Evolutionary conservation across 2,888 invertebrate genomes (phyloP).

Genomic region (Orchestes rusci): DNA sequence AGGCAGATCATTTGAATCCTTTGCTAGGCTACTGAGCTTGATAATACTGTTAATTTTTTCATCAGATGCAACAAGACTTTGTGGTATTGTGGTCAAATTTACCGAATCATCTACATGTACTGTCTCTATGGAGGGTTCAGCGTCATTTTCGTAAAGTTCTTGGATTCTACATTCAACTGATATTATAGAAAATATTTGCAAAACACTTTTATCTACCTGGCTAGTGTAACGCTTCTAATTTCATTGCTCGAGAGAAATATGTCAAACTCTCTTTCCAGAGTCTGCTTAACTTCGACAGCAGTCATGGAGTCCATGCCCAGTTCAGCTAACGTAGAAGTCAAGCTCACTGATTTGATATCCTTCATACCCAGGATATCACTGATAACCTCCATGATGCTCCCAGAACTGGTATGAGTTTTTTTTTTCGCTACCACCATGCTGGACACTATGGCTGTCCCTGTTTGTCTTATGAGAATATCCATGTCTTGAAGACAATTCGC

Average conservation of each 20-base stretch:
- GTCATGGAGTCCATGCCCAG: slow-evolving; percentile 96
- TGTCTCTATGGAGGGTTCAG: background rate
- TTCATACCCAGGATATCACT: slow-evolving; percentile 46
- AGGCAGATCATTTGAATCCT: background rate
- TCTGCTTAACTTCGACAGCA: slow-evolving; percentile 94
- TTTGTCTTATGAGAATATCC: slow-evolving; percentile 63
- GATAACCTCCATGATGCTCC: slow-evolving; percentile 66
- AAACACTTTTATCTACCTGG: slow-evolving; percentile 43
- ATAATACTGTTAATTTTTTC: background rate
- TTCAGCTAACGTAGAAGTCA: slow-evolving; percentile 72
- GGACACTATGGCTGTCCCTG: slow-evolving; percentile 56
- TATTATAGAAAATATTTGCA: background rate
- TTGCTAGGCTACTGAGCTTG: slow-evolving; percentile 1
- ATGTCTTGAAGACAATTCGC: slow-evolving; percentile 55
- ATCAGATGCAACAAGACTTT: background rate
- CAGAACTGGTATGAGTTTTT: slow-evolving; percentile 53
- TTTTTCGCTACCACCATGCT: slow-evolving; percentile 88
- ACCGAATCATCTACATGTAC: background rate
- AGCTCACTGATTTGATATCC: slow-evolving; percentile 62
- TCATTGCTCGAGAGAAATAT: slow-evolving; percentile 80
- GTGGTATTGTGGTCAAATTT: slow-evolving; percentile 1
- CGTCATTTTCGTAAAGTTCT: slow-evolving; percentile 7
- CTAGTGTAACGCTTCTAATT: slow-evolving; percentile 72
- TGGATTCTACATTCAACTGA: slow-evolving; percentile 8
- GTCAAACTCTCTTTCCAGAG: slow-evolving; percentile 82